Evolutionary conservation across 1,140 invertebrate species (phyloP), one percentile per base, ranked within the genome.

Genomic region (Leptinotarsa undecemlineata): DNA sequence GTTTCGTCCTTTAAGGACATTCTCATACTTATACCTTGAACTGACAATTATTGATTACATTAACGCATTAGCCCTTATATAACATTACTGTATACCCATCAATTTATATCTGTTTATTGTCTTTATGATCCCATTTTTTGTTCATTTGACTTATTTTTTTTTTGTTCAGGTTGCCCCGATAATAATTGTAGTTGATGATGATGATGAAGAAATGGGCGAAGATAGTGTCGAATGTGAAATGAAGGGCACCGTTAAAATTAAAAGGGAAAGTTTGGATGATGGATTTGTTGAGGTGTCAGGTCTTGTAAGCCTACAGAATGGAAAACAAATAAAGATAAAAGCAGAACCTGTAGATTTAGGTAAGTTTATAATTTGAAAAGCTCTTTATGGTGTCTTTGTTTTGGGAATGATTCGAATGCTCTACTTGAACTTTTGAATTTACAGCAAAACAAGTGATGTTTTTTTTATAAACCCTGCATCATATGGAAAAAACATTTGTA

Each of bases 291-390:
- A 85, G 72, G 83, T 84, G 4, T 81, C 79, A 62, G 81, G 81
- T 47, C 68, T 83, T 6, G 68, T 83, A 21, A 81, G 81, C 70
- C 72, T 83, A 51, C 84, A 81, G 75, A 82, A 82, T 72, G 84
- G 83, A 19, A 78, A 66, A 14, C 81, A 86, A 19, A 80, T 90
- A 17, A 87, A 87, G 81, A 83, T 90, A 66, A 90, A 90, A 79
- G 85, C 86, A 79, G 90, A 91, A 80, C 89, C 90, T 21, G 72
- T 88, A 11, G 90, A 90, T 80, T 86, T 87, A 66, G 89, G 90
- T 90, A 81, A 82, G 82, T 33, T 33, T 33, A 33, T 33, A 33
- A 33, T 33, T 33, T 33, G 1, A 33, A 33, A 33, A 33, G 26
- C 26, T 33, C 26, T 33, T 11, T 1, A 33, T 8, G 8, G 23